These are phyloP conservation scores for Balaeniceps rex DNA, from an alignment of 2,113 vertebrate genomes.

Conservation along the genomic window DNA sequence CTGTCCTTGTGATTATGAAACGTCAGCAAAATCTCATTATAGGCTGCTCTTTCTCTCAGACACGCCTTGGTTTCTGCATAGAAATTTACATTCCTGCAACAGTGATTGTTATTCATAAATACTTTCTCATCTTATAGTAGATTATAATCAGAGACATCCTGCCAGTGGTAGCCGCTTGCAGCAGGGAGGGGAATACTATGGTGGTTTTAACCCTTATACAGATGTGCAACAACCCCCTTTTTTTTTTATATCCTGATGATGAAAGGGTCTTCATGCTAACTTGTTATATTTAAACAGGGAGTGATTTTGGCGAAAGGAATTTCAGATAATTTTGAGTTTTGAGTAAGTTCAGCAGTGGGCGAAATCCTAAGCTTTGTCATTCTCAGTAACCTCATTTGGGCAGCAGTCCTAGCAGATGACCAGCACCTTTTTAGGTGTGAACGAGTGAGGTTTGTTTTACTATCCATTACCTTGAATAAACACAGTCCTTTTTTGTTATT, in stretches of 20 bases:
- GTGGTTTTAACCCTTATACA: neutral
- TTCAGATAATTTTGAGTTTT: neutral
- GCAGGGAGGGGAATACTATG: neutral
- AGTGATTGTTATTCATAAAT: neutral
- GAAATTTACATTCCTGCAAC: neutral
- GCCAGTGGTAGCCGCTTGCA: neutral
- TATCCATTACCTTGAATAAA: neutral
- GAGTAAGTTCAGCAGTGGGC: neutral
- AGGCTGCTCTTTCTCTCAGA: neutral
- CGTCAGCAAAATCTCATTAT: neutral
- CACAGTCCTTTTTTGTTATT: neutral
- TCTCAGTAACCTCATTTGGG: neutral
- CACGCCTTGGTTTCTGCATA: neutral
- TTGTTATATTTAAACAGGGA: neutral
- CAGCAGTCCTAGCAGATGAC: neutral
- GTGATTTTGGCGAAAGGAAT: neutral
- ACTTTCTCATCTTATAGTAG: neutral
- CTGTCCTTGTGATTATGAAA: neutral
- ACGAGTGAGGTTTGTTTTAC: neutral
- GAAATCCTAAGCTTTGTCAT: neutral
- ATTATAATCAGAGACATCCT: neutral
- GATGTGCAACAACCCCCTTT: neutral
- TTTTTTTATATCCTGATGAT: neutral
- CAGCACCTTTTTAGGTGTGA: constrained; percentile 19
- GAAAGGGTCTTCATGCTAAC: neutral